Evolutionary conservation across 2,113 vertebrate genomes (phyloP), one percentile per base, ranked within the genome.

Genomic region (Apistogramma diplotaenia): DNA sequence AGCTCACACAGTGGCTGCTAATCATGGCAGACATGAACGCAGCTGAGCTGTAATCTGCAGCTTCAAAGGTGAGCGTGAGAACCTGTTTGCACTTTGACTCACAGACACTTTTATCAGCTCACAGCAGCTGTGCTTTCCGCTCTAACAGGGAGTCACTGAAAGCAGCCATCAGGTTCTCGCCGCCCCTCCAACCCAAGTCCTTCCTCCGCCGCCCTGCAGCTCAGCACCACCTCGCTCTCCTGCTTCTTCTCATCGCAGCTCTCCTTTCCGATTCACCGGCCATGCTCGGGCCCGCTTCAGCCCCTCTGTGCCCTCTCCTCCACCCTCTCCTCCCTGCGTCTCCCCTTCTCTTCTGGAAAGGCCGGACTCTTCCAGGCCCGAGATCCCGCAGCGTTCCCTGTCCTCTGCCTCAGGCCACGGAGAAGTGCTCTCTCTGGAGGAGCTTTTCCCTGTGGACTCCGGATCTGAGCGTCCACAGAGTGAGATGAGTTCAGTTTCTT

Each of bases 361-460:
- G 1, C 5, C 9, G 4, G 37, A 31, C 37, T 91, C 85, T 25
- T 84, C 78, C 2, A 79, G 27, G 3, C 2, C 5, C 0, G 49
- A 5, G 9, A 70, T 54, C 62, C 9, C 11, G 11, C 19, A 74
- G 59, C 82, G 27, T 2, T 93, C 88, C 3, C 78, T 80, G n/a
- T 89, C 61, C 0, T 93, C 94, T 9, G 40, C 54, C 27, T 85
- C 84, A 0, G 86, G 88, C 5, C 80, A 8, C 46, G 94, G 91
- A 13, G 91, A 96, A 74, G 84, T 96, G 6, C 90, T 76, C 9
- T 96, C 96, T 3, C 59, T 95, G 62, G 95, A 95, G 3, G 95
- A 96, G 53, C 92, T 95, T 4, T 95, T 96, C 79, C 93, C 94
- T 0, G 67, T 87, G 55, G 86, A 77, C 21, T 5, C 0, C 1